These are phyloP conservation scores for Siphamia tubifer DNA, from an alignment of 2,113 vertebrate genomes.

Conservation along the genomic window DNA sequence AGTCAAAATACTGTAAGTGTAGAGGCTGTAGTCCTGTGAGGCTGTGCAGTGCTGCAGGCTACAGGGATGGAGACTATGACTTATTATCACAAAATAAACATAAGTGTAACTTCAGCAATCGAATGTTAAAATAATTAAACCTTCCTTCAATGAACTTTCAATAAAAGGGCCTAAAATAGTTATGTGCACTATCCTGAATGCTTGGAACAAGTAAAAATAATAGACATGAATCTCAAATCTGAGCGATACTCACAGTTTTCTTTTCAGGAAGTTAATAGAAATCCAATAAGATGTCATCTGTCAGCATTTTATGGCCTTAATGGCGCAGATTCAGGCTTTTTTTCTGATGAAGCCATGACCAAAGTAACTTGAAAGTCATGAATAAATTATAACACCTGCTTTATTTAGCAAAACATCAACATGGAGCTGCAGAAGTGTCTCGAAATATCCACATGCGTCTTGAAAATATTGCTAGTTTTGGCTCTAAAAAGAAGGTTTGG, in stretches of 20 bases:
- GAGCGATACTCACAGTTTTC: neutral
- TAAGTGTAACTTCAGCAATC: neutral
- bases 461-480: neutral
- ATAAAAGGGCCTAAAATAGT: too few relatives aligned
- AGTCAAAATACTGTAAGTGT: neutral
- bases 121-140: neutral
- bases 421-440: neutral
- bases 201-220: neutral
- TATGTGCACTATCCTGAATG: neutral
- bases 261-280: neutral
- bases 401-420: neutral
- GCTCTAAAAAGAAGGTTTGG: neutral
- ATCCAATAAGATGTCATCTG: slow-evolving; percentile 31
- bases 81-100: slow-evolving; percentile 1
- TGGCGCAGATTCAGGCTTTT: slow-evolving; percentile 12
- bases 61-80: slow-evolving; percentile 6
- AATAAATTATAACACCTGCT: slow-evolving; percentile 1
- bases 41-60: neutral
- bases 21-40: neutral
- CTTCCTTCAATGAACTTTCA: neutral
- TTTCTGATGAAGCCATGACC: neutral
- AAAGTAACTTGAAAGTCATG: neutral
- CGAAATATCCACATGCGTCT: neutral
- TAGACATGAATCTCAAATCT: neutral
- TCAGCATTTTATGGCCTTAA: slow-evolving; percentile 50